phyloP scores from a whole-genome alignment of 2,888 invertebrate genomes.

The Ectemnius continuus region DNA sequence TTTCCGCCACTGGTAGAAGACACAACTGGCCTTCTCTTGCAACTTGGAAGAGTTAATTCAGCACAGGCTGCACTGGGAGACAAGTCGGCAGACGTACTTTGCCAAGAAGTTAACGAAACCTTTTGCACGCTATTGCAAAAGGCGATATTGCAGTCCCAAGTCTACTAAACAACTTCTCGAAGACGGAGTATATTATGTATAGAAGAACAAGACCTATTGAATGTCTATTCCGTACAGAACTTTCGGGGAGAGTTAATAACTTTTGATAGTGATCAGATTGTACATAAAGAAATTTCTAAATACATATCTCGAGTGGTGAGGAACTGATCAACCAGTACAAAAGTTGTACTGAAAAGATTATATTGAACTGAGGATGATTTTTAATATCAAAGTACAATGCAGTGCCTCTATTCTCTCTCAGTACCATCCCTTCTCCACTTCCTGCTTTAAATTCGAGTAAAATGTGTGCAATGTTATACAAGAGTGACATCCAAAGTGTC shows the following conservation, averaged over 20 bases:
- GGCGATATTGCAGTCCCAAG: constrained; percentile 77
- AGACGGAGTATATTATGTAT: too few species aligned
- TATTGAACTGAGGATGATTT: not conserved
- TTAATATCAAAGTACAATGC: constrained; percentile 1
- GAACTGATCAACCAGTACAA: too few species aligned
- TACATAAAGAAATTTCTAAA: too few species aligned
- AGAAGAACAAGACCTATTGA: too few species aligned
- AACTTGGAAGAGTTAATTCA: constrained; percentile 90
- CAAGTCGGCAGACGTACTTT: constrained; percentile 74
- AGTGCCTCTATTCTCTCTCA: not conserved
- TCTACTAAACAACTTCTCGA: constrained; percentile 68
- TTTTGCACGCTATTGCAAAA: constrained; percentile 76
- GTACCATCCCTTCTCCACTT: not conserved
- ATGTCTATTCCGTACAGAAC: not conserved
- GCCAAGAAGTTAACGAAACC: constrained; percentile 76
- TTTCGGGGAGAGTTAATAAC: not conserved
- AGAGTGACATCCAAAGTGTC: too few species aligned
- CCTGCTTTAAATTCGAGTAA: too few species aligned
- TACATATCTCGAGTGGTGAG: too few species aligned
- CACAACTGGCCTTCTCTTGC: constrained; percentile 89
- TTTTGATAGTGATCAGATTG: too few species aligned
- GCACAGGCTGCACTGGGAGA: constrained; percentile 89
- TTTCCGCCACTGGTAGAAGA: constrained; percentile 96
- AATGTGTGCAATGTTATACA: too few species aligned
- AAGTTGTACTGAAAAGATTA: not conserved